phyloP scores from a whole-genome alignment of 2,888 invertebrate genomes.

The Bellardia pandia region DNA sequence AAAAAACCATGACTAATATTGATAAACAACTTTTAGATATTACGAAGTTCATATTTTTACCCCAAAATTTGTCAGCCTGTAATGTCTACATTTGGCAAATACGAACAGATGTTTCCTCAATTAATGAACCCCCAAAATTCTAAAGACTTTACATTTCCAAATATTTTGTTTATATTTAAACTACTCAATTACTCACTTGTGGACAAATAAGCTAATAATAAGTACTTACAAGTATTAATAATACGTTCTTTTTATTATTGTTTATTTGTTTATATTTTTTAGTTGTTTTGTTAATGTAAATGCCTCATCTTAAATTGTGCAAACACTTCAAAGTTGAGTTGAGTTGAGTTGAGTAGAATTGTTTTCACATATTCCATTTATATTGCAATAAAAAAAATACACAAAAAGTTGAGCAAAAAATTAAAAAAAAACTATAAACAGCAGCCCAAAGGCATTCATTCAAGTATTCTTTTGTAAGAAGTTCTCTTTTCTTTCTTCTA shows the following conservation, averaged over 20 bases:
- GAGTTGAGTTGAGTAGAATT: slow-evolving; percentile 41
- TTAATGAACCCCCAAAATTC: background rate
- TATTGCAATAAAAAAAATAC: slow-evolving; percentile 10
- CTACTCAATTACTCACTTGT: slow-evolving; percentile 54
- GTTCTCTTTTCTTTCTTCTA: slow-evolving; percentile 24
- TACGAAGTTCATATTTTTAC: no score
- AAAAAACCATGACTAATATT: no score
- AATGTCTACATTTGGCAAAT: background rate
- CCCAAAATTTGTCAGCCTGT: no score
- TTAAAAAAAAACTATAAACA: slow-evolving; percentile 29
- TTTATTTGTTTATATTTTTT: slow-evolving; percentile 1
- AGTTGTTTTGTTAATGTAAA: slow-evolving; percentile 19
- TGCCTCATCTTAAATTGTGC: slow-evolving; percentile 63
- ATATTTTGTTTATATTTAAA: slow-evolving; percentile 18
- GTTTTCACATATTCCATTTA: slow-evolving; percentile 14
- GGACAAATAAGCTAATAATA: slow-evolving; percentile 27
- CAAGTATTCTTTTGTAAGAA: slow-evolving; percentile 58
- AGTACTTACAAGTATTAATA: slow-evolving; percentile 27
- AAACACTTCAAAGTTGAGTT: slow-evolving; percentile 68
- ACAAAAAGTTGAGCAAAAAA: background rate
- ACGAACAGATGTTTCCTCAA: slow-evolving; percentile 12
- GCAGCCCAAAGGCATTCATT: slow-evolving; percentile 40
- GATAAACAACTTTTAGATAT: no score
- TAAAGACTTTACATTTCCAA: background rate
- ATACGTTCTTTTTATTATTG: slow-evolving; percentile 25